phyloP scores from a whole-genome alignment of 2,797 vertebrate species.

The Hoplostethus mediterraneus region DNA sequence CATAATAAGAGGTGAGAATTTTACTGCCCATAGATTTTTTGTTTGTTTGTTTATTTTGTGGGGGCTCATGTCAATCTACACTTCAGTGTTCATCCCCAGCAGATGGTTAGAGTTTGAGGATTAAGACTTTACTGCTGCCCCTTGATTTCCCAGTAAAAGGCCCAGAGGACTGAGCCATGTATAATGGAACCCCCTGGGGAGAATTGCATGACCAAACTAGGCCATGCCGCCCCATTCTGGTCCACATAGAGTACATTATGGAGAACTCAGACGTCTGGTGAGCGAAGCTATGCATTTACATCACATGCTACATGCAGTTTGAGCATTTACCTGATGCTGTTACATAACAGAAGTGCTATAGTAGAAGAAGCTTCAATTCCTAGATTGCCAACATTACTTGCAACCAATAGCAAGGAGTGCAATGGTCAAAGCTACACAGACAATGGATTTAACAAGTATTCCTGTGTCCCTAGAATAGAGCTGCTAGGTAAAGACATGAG shows the following conservation, averaged over 20 bases:
- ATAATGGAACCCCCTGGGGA: conserved; percentile 66
- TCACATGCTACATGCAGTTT: not conserved
- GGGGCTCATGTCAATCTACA: conserved; percentile 29
- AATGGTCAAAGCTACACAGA: not conserved
- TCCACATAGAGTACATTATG: conserved; percentile 54
- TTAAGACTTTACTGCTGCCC: conserved; percentile 72
- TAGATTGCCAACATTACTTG: not conserved
- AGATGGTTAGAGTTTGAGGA: conserved; percentile 74
- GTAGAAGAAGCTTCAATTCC: not conserved
- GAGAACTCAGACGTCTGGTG: conserved; percentile 19
- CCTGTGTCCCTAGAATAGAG: not conserved
- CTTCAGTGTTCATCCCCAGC: conserved; percentile 47
- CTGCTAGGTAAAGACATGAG: not conserved
- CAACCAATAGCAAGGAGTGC: not conserved
- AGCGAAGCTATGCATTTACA: conserved; percentile 1
- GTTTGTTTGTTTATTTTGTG: conserved; percentile 11
- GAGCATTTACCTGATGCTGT: not conserved
- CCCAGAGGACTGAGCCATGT: conserved; percentile 60
- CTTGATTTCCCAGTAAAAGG: conserved; percentile 64
- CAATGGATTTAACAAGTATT: not conserved
- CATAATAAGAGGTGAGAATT: not conserved
- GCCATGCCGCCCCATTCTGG: conserved; percentile 54
- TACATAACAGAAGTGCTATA: not conserved
- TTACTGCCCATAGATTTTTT: not conserved
- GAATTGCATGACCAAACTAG: conserved; percentile 58